Percentiles rank a stretch among this genome's conserved stretches.
phyloP scores from a whole-genome alignment of 2,797 vertebrate genomes.

The Sarcophilus harrisii region DNA sequence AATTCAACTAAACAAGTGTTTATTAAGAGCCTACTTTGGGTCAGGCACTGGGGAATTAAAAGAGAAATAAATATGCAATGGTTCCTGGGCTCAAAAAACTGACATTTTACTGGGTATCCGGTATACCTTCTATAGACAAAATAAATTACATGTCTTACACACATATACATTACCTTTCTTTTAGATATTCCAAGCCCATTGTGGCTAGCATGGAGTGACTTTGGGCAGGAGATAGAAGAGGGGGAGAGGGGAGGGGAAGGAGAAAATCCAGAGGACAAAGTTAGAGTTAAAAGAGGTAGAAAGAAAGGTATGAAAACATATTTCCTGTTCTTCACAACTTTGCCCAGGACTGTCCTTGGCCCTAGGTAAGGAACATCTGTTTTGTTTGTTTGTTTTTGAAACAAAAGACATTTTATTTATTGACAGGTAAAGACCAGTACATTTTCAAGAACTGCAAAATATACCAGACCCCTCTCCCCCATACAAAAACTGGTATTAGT shows the following conservation, averaged over 20 bases:
- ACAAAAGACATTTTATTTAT: constrained; percentile 75
- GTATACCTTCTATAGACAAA: not conserved
- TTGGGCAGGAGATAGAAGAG: not conserved
- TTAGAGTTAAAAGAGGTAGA: not conserved
- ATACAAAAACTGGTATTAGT: constrained; percentile 86
- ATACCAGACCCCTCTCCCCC: constrained; percentile 77
- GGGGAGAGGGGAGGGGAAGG: not conserved
- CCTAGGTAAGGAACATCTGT: no score
- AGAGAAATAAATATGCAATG: not conserved
- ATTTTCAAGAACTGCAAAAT: constrained; percentile 74
- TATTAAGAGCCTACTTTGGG: not conserved
- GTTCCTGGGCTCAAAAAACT: not conserved
- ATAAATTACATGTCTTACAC: not conserved
- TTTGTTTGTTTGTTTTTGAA: constrained; percentile 15
- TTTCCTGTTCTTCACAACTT: not conserved
- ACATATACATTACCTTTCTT: not conserved
- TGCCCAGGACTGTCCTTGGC: not conserved
- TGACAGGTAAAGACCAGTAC: constrained; percentile 79
- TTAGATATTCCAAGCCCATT: not conserved
- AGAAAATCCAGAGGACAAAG: not conserved
- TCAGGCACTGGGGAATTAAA: not conserved
- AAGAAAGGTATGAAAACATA: no score
- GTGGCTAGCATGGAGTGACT: not conserved
- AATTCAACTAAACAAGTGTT: not conserved
- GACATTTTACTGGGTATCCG: not conserved